These are phyloP conservation scores for Hydropsyche tenuis DNA, from an alignment of 1,140 invertebrate species.

Conservation along the genomic window DNA sequence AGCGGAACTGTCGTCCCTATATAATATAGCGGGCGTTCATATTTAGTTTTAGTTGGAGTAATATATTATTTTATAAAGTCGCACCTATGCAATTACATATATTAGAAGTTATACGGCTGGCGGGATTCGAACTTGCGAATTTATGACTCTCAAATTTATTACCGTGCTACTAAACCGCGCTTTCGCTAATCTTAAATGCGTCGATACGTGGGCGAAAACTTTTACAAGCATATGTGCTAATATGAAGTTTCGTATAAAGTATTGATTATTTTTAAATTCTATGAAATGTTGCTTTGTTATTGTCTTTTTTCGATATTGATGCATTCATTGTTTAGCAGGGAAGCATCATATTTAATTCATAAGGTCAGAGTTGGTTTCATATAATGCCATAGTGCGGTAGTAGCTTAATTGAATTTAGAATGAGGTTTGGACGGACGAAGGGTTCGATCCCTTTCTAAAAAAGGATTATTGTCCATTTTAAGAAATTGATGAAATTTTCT, in stretches of 20 bases:
- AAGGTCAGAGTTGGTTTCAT: not conserved
- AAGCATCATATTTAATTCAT: not conserved
- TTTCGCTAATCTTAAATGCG: slow-evolving; percentile 4
- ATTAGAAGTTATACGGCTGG: slow-evolving; percentile 1
- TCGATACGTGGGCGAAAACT: not conserved
- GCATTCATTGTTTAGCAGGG: not conserved
- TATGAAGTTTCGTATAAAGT: too few species aligned
- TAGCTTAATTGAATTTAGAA: slow-evolving; percentile 15
- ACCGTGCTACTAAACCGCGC: not conserved
- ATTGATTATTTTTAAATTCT: too few species aligned
- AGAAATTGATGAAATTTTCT: too few species aligned
- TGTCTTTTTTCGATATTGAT: not conserved
- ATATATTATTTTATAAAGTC: too few species aligned
- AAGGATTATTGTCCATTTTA: not conserved
- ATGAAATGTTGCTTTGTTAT: too few species aligned
- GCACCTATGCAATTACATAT: slow-evolving; percentile 5
- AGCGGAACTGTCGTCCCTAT: too few species aligned
- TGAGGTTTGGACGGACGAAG: not conserved
- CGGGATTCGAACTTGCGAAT: slow-evolving; percentile 18
- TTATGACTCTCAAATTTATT: slow-evolving; percentile 19
- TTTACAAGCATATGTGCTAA: too few species aligned
- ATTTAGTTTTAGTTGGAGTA: too few species aligned
- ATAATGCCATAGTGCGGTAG: not conserved
- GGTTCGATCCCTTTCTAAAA: not conserved
- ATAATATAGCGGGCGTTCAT: too few species aligned